A percentile compares a stretch with the other conserved stretches of the same genome.
These are phyloP conservation scores for Eledone cirrhosa DNA, from an alignment of 2,888 invertebrate species.

Conservation along the genomic window DNA sequence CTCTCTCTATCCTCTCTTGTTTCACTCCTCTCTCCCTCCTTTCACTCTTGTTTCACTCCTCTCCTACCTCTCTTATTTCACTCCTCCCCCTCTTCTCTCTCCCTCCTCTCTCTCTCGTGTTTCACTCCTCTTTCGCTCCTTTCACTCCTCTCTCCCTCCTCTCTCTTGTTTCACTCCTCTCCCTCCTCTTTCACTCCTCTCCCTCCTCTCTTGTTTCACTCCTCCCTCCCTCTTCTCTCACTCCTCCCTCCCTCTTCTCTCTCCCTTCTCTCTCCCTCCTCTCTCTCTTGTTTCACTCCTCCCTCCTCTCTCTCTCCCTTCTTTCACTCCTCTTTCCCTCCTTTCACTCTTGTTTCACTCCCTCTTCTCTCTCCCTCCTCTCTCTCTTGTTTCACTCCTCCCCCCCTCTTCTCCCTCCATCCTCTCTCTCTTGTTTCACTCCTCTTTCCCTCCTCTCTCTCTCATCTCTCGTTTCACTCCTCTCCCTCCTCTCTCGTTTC, in stretches of 20 bases:
- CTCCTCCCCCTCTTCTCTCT: no score
- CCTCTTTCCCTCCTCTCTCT: background rate
- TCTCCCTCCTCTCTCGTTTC: no score
- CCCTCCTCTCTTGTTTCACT: background rate
- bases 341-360: no score
- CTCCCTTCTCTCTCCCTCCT: no score
- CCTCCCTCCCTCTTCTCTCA: background rate
- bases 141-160: background rate
- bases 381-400: background rate
- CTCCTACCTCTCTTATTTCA: no score
- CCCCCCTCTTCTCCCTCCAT: background rate
- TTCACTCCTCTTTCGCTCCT: background rate
- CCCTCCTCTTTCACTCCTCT: background rate
- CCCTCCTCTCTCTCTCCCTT: background rate
- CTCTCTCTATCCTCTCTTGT: no score
- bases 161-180: constrained; percentile 24
- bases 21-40: background rate
- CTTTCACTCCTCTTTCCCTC: background rate
- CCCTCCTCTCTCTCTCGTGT: no score
- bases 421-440: no score
- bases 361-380: background rate
- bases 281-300: background rate
- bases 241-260: background rate
- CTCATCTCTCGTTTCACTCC: no score
- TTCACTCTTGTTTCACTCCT: no score